Percentiles rank a stretch among this genome's conserved stretches.
These are phyloP conservation scores for Istiophorus platypterus DNA, from an alignment of 2,113 vertebrate genomes.

Conservation along the genomic window DNA sequence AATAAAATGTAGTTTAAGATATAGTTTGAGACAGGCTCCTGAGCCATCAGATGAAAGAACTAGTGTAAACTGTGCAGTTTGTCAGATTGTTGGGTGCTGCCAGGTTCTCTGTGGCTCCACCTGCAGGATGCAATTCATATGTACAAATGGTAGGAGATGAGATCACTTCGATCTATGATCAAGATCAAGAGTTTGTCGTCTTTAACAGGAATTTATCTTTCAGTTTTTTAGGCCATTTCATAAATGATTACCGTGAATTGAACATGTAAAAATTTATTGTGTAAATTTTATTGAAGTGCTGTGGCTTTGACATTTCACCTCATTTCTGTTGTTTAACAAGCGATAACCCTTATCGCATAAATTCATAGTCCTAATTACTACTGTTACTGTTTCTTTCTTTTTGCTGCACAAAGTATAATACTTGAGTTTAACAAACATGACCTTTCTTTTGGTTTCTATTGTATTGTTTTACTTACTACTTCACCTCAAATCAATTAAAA, in stretches of 20 bases:
- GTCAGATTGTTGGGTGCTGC: background rate
- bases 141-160: background rate
- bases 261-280: background rate
- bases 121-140: constrained; percentile 45
- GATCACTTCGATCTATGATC: background rate
- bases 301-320: background rate
- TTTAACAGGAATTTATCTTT: background rate
- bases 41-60: background rate
- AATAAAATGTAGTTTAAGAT: background rate
- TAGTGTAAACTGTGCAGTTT: background rate
- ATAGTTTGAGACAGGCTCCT: background rate
- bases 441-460: background rate
- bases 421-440: too few relatives aligned
- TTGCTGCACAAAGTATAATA: background rate
- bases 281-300: background rate
- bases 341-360: background rate
- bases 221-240: background rate
- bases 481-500: background rate
- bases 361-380: background rate
- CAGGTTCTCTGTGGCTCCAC: constrained; percentile 40
- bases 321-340: background rate
- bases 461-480: background rate
- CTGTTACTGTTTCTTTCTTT: background rate
- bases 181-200: background rate
- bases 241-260: background rate